phyloP scores from a whole-genome alignment of 2,888 invertebrate genomes.

The Saturnia pavonia region DNA sequence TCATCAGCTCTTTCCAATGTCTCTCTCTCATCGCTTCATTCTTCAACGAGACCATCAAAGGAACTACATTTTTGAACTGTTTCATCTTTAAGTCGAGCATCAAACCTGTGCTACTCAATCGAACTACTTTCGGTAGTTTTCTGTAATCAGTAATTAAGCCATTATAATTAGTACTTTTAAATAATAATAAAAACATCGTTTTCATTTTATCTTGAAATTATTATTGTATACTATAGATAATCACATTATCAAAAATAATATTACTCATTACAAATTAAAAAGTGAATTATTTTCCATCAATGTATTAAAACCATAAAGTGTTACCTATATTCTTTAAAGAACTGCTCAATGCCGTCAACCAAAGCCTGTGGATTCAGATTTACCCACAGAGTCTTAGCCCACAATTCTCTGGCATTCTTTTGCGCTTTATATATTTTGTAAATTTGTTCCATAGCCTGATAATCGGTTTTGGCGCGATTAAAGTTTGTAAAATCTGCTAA shows the following conservation, averaged over 20 bases:
- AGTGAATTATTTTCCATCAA: not conserved
- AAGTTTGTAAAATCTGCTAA: conserved; percentile 92
- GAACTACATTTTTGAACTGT: conserved; percentile 92
- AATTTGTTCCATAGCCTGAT: conserved; percentile 84
- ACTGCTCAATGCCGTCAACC: conserved; percentile 93
- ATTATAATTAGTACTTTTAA: not conserved
- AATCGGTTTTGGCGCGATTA: conserved; percentile 83
- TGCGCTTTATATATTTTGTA: conserved; percentile 91
- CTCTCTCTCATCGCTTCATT: conserved; percentile 94
- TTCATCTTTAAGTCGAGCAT: conserved; percentile 92
- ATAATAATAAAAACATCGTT: not conserved
- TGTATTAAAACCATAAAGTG: not conserved
- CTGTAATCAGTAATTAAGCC: conserved; percentile 47
- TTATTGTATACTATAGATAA: not conserved
- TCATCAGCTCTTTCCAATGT: conserved; percentile 95
- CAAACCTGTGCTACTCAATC: conserved; percentile 83
- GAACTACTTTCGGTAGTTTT: conserved; percentile 85
- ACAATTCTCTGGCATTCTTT: conserved; percentile 87
- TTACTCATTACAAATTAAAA: not conserved
- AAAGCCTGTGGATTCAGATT: conserved; percentile 92
- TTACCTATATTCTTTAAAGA: conserved; percentile 87
- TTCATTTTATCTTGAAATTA: not conserved
- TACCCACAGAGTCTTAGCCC: conserved; percentile 94
- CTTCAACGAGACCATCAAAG: conserved; percentile 94
- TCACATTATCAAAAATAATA: too few relatives aligned